A percentile compares a stretch with the other conserved stretches of the same genome.
Conservation (phyloP, 2,113 vertebrate genomes). For the Amia ocellicauda region DNA sequence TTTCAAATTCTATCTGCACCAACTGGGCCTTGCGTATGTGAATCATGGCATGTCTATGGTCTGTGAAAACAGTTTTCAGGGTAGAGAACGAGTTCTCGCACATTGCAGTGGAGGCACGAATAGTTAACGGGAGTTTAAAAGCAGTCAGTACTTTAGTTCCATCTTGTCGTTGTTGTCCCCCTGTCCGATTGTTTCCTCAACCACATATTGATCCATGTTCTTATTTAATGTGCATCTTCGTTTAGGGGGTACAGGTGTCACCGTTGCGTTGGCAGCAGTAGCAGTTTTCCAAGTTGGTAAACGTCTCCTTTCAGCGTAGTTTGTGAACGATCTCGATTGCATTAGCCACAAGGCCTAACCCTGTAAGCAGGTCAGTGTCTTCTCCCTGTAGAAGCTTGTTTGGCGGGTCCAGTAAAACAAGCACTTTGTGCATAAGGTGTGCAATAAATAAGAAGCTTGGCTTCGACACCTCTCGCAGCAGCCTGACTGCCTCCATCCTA, state of each 20-base stretch:
- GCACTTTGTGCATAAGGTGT: background rate
- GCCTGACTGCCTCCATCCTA: background rate
- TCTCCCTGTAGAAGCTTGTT: constrained; percentile 17
- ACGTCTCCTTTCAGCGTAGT: background rate
- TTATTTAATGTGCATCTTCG: too few species aligned
- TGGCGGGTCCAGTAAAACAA: constrained; percentile 7
- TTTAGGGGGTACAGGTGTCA: background rate
- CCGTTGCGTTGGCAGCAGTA: background rate
- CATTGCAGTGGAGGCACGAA: too few species aligned
- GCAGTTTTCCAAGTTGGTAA: background rate
- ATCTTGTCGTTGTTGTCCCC: too few species aligned
- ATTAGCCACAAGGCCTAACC: background rate
- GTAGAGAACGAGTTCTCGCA: too few species aligned
- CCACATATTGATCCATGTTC: too few species aligned
- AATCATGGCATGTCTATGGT: too few species aligned
- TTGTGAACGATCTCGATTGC: background rate
- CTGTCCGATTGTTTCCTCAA: too few species aligned
- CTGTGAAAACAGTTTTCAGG: too few species aligned
- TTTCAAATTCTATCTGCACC: too few species aligned
- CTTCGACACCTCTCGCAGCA: background rate
- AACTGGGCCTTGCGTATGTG: too few species aligned
- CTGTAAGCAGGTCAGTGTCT: constrained; percentile 12
- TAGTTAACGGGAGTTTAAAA: too few species aligned
- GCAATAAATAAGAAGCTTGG: constrained; percentile 14
- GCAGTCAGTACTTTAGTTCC: too few species aligned